phyloP scores from a whole-genome alignment of 2,113 vertebrate species.

The Ptilorrhoa leucosticta region DNA sequence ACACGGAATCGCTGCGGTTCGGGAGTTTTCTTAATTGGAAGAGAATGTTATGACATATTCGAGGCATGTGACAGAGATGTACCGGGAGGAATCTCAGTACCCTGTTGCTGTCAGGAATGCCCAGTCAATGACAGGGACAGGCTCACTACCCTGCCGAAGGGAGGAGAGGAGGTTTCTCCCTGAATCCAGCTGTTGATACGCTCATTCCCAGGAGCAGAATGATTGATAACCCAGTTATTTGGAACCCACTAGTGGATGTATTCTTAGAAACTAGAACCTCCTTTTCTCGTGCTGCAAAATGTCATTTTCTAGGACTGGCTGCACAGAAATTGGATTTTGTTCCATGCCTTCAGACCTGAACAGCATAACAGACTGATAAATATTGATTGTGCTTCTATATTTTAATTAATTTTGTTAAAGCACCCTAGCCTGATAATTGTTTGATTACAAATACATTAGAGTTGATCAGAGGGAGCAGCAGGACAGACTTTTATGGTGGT shows the following conservation, averaged over 20 bases:
- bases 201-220: neutral
- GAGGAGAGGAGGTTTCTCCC: neutral
- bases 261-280: conserved; percentile 42
- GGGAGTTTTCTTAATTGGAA: neutral
- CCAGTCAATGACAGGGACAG: neutral
- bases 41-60: neutral
- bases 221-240: conserved; percentile 40
- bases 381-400: neutral
- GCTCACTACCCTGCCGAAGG: neutral
- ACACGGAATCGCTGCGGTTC: neutral
- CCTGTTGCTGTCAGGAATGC: neutral
- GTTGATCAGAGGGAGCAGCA: neutral
- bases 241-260: neutral
- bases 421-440: neutral
- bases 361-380: neutral
- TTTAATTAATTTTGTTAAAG: neutral
- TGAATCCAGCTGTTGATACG: neutral
- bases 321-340: neutral
- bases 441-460: neutral
- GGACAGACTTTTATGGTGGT: neutral
- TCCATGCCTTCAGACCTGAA: neutral
- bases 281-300: conserved; percentile 19
- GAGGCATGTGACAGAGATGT: neutral
- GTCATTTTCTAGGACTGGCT: neutral
- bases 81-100: neutral